phyloP scores from a whole-genome alignment of 2,797 vertebrate species.

The Anabacerthia variegaticeps region DNA sequence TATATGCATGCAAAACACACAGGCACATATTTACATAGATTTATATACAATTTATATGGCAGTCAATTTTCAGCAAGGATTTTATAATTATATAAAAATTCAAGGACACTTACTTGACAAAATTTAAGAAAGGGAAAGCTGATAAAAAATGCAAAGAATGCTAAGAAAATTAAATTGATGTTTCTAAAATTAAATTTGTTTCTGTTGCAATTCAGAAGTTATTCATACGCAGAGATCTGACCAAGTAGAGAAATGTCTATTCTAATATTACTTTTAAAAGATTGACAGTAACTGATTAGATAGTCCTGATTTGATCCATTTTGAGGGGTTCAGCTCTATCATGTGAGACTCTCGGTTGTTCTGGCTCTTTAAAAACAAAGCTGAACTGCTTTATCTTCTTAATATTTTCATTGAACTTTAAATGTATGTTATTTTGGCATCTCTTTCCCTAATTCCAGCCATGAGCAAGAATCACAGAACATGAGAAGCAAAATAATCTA shows the following conservation, averaged over 20 bases:
- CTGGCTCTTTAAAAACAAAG: neutral
- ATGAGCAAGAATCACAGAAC: neutral
- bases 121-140: neutral
- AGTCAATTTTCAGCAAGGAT: neutral
- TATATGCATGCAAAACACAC: neutral
- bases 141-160: neutral
- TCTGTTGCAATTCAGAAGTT: neutral
- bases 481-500: neutral
- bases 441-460: neutral
- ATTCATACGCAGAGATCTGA: neutral
- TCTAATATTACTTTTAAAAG: neutral
- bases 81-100: neutral
- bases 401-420: neutral
- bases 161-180: neutral
- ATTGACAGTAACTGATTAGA: neutral
- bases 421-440: neutral
- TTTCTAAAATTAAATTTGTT: neutral
- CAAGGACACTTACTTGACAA: neutral
- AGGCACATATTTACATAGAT: neutral
- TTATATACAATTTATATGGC: neutral
- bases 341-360: neutral
- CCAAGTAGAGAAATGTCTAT: neutral
- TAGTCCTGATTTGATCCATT: neutral
- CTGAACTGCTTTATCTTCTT: neutral
- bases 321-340: neutral